These are phyloP conservation scores for Cantharis nigra DNA, from an alignment of 2,888 invertebrate species.

Conservation along the genomic window DNA sequence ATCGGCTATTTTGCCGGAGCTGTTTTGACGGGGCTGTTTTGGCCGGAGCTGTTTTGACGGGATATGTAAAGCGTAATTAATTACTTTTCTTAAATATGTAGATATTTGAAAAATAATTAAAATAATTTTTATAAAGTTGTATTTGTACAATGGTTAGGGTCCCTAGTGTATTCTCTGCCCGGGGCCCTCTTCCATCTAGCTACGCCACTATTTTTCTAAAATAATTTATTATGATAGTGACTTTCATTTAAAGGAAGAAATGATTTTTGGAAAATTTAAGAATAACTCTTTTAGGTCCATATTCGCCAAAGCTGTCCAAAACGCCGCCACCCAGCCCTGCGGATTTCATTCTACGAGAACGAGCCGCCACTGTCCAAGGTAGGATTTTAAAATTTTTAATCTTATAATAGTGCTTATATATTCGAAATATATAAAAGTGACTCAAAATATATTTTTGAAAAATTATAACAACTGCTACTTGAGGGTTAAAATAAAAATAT, in stretches of 20 bases:
- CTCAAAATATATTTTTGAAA: constrained; percentile 20
- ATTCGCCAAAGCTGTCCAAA: constrained; percentile 67
- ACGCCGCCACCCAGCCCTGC: constrained; percentile 75
- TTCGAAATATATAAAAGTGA: not conserved
- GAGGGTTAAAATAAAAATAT: constrained; percentile 13
- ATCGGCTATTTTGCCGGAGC: no score
- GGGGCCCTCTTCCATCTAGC: no score
- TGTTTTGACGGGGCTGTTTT: no score
- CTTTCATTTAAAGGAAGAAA: not conserved
- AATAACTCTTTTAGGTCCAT: constrained; percentile 58
- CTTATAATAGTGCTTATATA: constrained; percentile 3
- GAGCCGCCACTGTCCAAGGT: constrained; percentile 58
- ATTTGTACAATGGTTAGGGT: no score
- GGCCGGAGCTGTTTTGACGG: no score
- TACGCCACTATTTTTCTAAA: no score
- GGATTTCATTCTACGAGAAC: constrained; percentile 63
- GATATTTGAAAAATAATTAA: no score
- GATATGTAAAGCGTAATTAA: no score
- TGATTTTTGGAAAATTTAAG: not conserved
- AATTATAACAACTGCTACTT: not conserved
- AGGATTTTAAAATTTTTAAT: constrained; percentile 36
- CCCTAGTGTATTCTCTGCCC: no score
- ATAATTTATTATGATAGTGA: no score
- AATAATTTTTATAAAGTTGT: no score
- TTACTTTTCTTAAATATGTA: no score